Evolutionary conservation across 1,140 invertebrate genomes (phyloP).

Genomic region (Nephila pilipes): DNA sequence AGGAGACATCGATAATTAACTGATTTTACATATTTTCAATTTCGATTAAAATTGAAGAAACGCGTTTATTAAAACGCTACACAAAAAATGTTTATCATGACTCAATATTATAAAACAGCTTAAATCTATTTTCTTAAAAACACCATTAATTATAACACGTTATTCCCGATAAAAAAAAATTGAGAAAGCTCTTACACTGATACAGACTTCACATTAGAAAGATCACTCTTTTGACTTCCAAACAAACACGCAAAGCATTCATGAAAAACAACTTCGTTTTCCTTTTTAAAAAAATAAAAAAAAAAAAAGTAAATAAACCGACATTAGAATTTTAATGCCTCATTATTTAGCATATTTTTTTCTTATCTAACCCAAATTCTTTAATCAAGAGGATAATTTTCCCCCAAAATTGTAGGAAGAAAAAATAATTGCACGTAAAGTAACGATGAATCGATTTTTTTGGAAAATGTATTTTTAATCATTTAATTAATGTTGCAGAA

Average conservation of each 20-base stretch:
- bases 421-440: not conserved
- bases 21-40: too few species aligned
- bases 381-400: not conserved
- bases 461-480: not conserved
- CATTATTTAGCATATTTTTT: not conserved
- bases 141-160: too few species aligned
- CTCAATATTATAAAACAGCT: too few species aligned
- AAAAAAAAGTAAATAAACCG: not conserved
- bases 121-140: too few species aligned
- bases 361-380: not conserved
- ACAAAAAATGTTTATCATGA: too few species aligned
- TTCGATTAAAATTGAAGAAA: too few species aligned
- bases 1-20: too few species aligned
- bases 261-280: not conserved
- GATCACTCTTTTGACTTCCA: too few species aligned
- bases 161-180: too few species aligned
- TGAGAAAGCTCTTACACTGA: too few species aligned
- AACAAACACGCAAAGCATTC: not conserved
- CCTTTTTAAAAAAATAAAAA: not conserved
- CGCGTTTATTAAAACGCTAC: too few species aligned
- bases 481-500: slow-evolving; percentile 16
- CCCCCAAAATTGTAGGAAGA: not conserved
- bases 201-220: too few species aligned
- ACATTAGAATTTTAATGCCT: not conserved
- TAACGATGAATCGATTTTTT: not conserved